These are phyloP conservation scores for Yponomeuta sedellus DNA, from an alignment of 2,888 invertebrate genomes.

Conservation along the genomic window DNA sequence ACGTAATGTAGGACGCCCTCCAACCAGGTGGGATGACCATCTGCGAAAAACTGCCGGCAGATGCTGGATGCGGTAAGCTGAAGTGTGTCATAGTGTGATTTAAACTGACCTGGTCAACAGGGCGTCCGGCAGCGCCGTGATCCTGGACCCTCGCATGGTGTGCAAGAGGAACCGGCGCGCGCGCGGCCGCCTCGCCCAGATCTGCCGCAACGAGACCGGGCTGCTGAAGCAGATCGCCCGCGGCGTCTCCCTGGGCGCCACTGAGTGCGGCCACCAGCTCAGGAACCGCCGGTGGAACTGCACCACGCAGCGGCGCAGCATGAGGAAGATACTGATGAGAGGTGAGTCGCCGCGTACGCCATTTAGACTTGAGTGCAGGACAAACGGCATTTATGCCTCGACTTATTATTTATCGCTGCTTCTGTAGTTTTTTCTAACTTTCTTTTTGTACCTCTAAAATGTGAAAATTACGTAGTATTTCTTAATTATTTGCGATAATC, in stretches of 20 bases:
- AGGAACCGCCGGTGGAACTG: conserved; percentile 92
- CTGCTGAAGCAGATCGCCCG: conserved; percentile 89
- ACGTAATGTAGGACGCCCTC: too few species aligned
- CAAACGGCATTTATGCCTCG: too few species aligned
- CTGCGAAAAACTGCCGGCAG: too few species aligned
- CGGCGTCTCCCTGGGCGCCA: conserved; percentile 88
- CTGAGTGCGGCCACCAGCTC: conserved; percentile 93
- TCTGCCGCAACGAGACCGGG: conserved; percentile 88
- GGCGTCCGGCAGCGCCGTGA: conserved; percentile 89
- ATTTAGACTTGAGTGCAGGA: too few species aligned
- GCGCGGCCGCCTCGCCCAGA: conserved; percentile 85
- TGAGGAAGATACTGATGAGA: conserved; percentile 89
- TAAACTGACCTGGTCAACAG: conserved; percentile 50
- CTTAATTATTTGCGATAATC: too few species aligned
- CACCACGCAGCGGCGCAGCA: conserved; percentile 85
- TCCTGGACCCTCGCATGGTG: conserved; percentile 91
- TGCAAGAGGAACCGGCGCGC: conserved; percentile 90
- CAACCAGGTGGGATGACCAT: too few species aligned
- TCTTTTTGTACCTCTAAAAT: too few species aligned
- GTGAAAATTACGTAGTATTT: too few species aligned
- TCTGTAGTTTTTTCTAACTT: too few species aligned
- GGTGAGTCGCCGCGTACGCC: conserved; percentile 73
- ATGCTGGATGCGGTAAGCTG: too few species aligned
- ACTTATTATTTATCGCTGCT: too few species aligned
- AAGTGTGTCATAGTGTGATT: too few species aligned